A percentile compares a stretch with the other conserved stretches of the same genome.
phyloP scores from a whole-genome alignment of 2,888 invertebrate species.

The Lasioglossum figueresi region DNA sequence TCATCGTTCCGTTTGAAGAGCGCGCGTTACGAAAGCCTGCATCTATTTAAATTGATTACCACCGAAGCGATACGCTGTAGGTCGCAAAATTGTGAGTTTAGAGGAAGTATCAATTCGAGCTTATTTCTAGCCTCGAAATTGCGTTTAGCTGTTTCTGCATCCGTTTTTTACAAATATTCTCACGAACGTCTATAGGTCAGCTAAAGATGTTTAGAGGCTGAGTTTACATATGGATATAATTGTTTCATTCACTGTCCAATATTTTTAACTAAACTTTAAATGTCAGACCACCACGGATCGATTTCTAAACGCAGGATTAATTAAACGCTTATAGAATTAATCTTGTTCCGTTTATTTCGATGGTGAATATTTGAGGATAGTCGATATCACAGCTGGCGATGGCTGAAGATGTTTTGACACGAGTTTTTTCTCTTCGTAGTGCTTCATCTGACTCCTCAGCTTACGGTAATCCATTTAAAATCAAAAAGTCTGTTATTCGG shows the following conservation, averaged over 20 bases:
- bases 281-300: not conserved
- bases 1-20: slow-evolving; percentile 11
- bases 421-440: not conserved
- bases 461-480: not conserved
- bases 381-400: not conserved
- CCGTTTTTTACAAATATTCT: not conserved
- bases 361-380: not conserved
- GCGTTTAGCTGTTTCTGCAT: not conserved
- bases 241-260: too few species aligned
- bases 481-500: not conserved
- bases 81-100: not conserved
- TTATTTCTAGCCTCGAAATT: not conserved
- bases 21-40: slow-evolving; percentile 1
- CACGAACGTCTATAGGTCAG: not conserved
- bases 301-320: not conserved
- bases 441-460: slow-evolving; percentile 6
- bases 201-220: not conserved
- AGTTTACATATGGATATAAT: too few species aligned
- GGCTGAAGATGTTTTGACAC: not conserved
- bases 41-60: slow-evolving; percentile 13
- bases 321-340: not conserved
- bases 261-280: too few species aligned
- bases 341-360: not conserved
- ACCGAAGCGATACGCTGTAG: not conserved
- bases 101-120: not conserved